phyloP scores from a whole-genome alignment of 1,140 invertebrate genomes.

The Drosophila lacteicornis region DNA sequence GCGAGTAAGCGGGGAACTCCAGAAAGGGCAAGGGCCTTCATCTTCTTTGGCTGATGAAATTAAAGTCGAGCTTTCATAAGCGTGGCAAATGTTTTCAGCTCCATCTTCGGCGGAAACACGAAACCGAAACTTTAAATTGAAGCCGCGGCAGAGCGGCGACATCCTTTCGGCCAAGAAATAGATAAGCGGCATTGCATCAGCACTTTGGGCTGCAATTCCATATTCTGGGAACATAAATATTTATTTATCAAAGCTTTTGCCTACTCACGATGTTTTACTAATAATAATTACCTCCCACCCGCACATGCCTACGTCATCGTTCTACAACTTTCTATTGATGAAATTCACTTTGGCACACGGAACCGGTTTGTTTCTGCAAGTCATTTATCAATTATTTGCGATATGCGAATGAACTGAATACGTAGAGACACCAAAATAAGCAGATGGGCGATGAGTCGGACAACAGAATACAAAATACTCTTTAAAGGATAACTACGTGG shows the following conservation, averaged over 20 bases:
- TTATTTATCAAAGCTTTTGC: slow-evolving; percentile 30
- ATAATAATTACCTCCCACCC: background rate
- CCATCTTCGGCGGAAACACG: slow-evolving; percentile 28
- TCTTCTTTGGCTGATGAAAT: slow-evolving; percentile 63
- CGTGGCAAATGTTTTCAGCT: slow-evolving; percentile 18
- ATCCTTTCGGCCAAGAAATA: slow-evolving; percentile 25
- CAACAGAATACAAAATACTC: background rate
- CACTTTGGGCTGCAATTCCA: slow-evolving; percentile 1
- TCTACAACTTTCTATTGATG: slow-evolving; percentile 63
- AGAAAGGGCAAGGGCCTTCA: slow-evolving; percentile 38
- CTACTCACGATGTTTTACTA: slow-evolving; percentile 4
- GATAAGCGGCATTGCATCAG: slow-evolving; percentile 45
- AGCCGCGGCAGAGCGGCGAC: slow-evolving; percentile 2
- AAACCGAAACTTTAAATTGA: slow-evolving; percentile 62
- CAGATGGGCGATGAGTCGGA: background rate
- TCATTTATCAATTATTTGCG: slow-evolving; percentile 55
- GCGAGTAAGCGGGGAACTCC: slow-evolving; percentile 8
- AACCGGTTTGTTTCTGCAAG: slow-evolving; percentile 34
- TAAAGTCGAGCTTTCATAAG: slow-evolving; percentile 44
- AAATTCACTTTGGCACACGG: slow-evolving; percentile 41
- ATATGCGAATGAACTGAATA: slow-evolving; percentile 36
- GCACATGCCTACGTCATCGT: slow-evolving; percentile 47
- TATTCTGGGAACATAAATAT: slow-evolving; percentile 29
- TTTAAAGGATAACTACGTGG: background rate
- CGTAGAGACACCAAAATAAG: background rate